A percentile compares a stretch with the other conserved stretches of the same genome.
Conservation (phyloP, 2,888 invertebrate species). For the Syritta pipiens region DNA sequence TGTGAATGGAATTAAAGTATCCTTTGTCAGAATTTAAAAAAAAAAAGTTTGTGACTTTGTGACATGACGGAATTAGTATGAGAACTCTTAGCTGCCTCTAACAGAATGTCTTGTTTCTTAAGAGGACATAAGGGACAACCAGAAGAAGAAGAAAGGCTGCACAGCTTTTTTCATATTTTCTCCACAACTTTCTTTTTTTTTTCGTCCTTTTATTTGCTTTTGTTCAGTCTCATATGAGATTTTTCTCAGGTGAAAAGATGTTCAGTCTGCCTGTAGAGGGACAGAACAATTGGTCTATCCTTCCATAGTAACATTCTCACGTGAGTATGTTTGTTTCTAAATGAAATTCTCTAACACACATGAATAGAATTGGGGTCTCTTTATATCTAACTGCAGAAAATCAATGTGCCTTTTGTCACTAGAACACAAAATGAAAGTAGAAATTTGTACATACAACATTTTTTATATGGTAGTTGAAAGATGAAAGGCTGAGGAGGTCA, state of each 20-base stretch:
- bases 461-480: too few species aligned
- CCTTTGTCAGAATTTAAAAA: constrained; percentile 58
- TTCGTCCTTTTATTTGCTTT: neutral
- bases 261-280: constrained; percentile 7
- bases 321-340: neutral
- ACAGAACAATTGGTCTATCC: constrained; percentile 16
- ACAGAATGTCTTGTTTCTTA: constrained; percentile 22
- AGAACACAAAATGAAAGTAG: too few species aligned
- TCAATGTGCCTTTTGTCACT: too few species aligned
- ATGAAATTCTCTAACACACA: too few species aligned
- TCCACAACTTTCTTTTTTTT: constrained; percentile 4
- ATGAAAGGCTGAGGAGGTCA: too few species aligned
- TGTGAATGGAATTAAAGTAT: constrained; percentile 57
- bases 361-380: too few species aligned
- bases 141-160: neutral
- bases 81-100: constrained; percentile 40
- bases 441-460: too few species aligned
- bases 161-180: neutral
- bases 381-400: too few species aligned
- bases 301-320: neutral
- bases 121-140: constrained; percentile 20
- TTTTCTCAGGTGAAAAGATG: constrained; percentile 13
- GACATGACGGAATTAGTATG: constrained; percentile 60
- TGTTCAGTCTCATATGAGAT: neutral
- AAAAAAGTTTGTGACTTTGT: constrained; percentile 59